phyloP scores from a whole-genome alignment of 2,797 vertebrate genomes.

The Danio kyathit region DNA sequence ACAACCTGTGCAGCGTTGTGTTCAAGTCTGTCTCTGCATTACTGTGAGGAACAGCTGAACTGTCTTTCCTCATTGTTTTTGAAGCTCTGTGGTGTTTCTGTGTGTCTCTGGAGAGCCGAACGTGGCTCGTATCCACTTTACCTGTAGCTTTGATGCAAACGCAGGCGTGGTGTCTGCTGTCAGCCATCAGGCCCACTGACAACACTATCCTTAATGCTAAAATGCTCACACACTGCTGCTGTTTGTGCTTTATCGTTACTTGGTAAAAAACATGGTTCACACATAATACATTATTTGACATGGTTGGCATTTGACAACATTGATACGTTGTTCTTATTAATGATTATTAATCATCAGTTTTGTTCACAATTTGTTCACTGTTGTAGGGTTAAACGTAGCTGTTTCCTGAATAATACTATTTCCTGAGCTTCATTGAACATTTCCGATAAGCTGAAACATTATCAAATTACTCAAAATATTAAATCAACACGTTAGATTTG shows the following conservation, averaged over 20 bases:
- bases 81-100: slow-evolving; percentile 6
- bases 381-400: too few relatives aligned
- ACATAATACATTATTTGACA: background rate
- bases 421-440: too few relatives aligned
- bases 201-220: background rate
- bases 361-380: too few relatives aligned
- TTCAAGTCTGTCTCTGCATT: slow-evolving; percentile 59
- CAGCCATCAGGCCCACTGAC: slow-evolving; percentile 1
- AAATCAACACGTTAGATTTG: background rate
- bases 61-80: slow-evolving; percentile 11
- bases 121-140: slow-evolving; percentile 12
- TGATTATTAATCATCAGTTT: background rate
- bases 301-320: background rate
- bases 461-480: background rate
- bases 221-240: slow-evolving; percentile 18
- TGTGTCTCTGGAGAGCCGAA: slow-evolving; percentile 37
- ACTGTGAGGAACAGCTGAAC: slow-evolving; percentile 23
- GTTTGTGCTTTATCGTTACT: slow-evolving; percentile 1
- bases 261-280: background rate
- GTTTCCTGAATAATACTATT: too few relatives aligned
- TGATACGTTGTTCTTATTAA: background rate
- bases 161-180: slow-evolving; percentile 30
- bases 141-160: slow-evolving; percentile 4
- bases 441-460: background rate
- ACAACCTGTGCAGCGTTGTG: slow-evolving; percentile 56